A percentile compares a stretch with the other conserved stretches of the same genome.
Evolutionary conservation across 2,888 invertebrate genomes (phyloP).

Genomic region (Limnephilus auricula): DNA sequence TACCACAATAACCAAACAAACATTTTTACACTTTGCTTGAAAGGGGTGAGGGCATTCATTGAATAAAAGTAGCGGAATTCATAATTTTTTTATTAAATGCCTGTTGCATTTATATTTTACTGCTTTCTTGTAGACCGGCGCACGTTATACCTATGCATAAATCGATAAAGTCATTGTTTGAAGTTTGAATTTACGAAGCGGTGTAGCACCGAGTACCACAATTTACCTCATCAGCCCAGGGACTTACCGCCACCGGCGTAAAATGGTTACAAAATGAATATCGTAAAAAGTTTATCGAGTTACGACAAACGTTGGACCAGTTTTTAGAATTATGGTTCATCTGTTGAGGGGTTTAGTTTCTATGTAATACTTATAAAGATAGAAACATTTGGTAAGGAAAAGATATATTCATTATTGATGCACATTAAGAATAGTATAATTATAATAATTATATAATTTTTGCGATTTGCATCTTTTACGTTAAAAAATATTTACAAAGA

Average conservation of each 20-base stretch:
- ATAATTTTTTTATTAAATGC: neutral
- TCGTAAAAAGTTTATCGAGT: slow-evolving; percentile 20
- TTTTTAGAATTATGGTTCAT: neutral
- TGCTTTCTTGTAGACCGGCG: slow-evolving; percentile 20
- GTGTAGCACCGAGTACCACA: slow-evolving; percentile 21
- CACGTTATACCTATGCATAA: slow-evolving; percentile 57
- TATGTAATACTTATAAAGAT: neutral
- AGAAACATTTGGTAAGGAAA: neutral
- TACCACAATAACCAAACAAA: neutral
- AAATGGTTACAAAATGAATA: slow-evolving; percentile 31
- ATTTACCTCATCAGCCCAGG: slow-evolving; percentile 35
- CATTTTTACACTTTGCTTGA: neutral
- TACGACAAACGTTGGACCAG: neutral
- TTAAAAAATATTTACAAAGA: no score
- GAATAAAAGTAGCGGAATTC: neutral
- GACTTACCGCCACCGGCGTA: neutral
- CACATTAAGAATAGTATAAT: no score
- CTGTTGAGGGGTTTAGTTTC: neutral
- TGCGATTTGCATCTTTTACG: no score
- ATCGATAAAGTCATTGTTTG: slow-evolving; percentile 60
- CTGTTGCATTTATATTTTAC: neutral
- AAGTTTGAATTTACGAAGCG: slow-evolving; percentile 56
- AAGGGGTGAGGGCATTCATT: neutral
- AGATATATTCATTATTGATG: neutral
- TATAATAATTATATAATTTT: no score